These are phyloP conservation scores for Leptopilina boulardi DNA, from an alignment of 1,140 invertebrate genomes.

Conservation along the genomic window DNA sequence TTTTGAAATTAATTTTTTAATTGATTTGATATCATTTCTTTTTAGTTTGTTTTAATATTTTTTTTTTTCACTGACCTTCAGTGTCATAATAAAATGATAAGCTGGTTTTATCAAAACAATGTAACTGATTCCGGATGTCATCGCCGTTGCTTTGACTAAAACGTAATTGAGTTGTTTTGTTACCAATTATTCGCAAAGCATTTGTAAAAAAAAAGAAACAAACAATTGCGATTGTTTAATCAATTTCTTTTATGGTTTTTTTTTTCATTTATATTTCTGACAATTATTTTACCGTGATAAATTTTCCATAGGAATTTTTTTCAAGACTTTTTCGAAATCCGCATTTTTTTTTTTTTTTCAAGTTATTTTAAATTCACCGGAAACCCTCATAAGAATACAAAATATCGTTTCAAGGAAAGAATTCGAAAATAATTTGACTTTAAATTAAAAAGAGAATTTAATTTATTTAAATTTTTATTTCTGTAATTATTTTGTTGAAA, in stretches of 20 bases:
- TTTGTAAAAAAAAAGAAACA: conserved; percentile 1
- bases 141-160: conserved; percentile 10
- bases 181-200: not conserved
- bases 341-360: not conserved
- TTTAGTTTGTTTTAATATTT: not conserved
- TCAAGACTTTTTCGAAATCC: not conserved
- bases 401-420: not conserved
- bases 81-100: conserved; percentile 24
- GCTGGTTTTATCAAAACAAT: conserved; percentile 19
- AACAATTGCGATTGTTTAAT: too few relatives aligned
- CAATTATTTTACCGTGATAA: too few relatives aligned
- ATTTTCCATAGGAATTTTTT: not conserved
- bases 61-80: conserved; percentile 24
- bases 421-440: not conserved
- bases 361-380: conserved; percentile 14
- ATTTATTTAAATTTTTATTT: too few relatives aligned
- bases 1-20: not conserved
- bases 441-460: too few relatives aligned
- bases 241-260: too few relatives aligned
- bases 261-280: not conserved
- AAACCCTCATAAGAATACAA: conserved; percentile 10
- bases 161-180: not conserved
- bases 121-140: conserved; percentile 14
- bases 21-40: not conserved
- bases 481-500: not conserved